A percentile compares a stretch with the other conserved stretches of the same genome.
Conservation (phyloP, 2,888 invertebrate genomes). For the Drosophila pseudotakahashii region DNA sequence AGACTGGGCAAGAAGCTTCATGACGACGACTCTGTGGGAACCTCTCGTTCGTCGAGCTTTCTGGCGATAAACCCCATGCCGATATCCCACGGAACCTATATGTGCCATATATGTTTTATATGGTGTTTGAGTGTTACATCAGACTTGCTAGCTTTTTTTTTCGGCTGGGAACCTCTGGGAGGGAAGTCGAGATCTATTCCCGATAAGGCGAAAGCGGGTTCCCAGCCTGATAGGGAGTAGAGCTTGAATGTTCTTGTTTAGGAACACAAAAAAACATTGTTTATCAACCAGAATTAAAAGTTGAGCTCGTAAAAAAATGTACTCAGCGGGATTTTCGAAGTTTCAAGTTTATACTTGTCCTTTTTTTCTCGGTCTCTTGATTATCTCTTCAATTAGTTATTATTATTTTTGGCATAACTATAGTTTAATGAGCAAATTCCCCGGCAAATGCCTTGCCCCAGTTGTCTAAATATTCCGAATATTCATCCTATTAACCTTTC, state of each 20-base stretch:
- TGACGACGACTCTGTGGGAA: constrained; percentile 29
- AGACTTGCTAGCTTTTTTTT: neutral
- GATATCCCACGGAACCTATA: constrained; percentile 7
- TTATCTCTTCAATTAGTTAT: too few species aligned
- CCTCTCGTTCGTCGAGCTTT: constrained; percentile 1
- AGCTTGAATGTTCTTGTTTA: neutral
- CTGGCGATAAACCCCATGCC: constrained; percentile 5
- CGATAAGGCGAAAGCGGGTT: constrained; percentile 1
- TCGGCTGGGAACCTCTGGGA: constrained; percentile 28
- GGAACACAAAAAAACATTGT: too few species aligned
- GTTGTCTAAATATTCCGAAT: constrained; percentile 7
- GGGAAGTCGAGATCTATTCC: constrained; percentile 17
- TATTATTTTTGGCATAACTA: neutral
- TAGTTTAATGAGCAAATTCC: neutral
- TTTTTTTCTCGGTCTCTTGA: too few species aligned
- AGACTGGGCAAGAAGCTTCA: neutral
- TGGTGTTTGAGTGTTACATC: constrained; percentile 4
- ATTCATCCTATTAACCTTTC: constrained; percentile 37
- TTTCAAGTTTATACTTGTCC: too few species aligned
- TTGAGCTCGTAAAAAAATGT: too few species aligned
- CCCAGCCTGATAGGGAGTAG: constrained; percentile 17
- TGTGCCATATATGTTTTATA: neutral
- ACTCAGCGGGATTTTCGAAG: too few species aligned
- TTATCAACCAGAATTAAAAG: too few species aligned
- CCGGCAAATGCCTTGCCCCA: neutral